Evolutionary conservation across 2,797 vertebrate species (phyloP), one percentile per base, ranked within the genome.

Genomic region (Eulemur coronatus): DNA sequence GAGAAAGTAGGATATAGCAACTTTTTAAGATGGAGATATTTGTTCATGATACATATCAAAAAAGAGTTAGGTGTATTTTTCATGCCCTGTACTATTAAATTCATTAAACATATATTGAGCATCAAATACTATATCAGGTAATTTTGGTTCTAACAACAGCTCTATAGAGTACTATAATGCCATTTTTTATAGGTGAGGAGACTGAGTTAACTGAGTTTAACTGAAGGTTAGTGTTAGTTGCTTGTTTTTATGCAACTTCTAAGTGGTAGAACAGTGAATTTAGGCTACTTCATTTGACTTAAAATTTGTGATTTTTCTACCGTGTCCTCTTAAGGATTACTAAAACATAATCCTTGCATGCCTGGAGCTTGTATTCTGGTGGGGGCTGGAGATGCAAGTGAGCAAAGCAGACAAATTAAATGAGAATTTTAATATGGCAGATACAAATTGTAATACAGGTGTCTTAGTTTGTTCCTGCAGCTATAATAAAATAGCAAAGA

Each of bases 71-170:
- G 14, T 76, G 10, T 63, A 65, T 81, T 81, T 89, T 10, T 91
- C 12, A 33, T 41, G 10, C 10, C 43, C 33, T 86, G 48, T 33
- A 38, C 18, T 75, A 12, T 94, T 91, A 59, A 20, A 73, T 78
- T 88, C 11, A 70, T 48, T 88, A 55, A 84, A 73, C 14, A 41
- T 46, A 22, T 55, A 35, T 63, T 94, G 80, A 79, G 7, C 46
- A 72, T 69, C 28, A 52, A 70, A 65, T 26, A 63, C 63, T 79
- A 26, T 72, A 24, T 18, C 69, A 67, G 33, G 48, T 43, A 41
- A 35, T 85, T 97, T 46, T n/a, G 41, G 57, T 94, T 88, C 41
- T 93, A 15, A 41, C 11, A 81, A 59, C 48, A 95, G 72, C 59
- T 81, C 14, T 65, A 52, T 3, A 57, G 26, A 12, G 17, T 79